A percentile compares a stretch with the other conserved stretches of the same genome.
Conservation (phyloP, 2,113 vertebrate genomes). For the Salvelinus namaycush region DNA sequence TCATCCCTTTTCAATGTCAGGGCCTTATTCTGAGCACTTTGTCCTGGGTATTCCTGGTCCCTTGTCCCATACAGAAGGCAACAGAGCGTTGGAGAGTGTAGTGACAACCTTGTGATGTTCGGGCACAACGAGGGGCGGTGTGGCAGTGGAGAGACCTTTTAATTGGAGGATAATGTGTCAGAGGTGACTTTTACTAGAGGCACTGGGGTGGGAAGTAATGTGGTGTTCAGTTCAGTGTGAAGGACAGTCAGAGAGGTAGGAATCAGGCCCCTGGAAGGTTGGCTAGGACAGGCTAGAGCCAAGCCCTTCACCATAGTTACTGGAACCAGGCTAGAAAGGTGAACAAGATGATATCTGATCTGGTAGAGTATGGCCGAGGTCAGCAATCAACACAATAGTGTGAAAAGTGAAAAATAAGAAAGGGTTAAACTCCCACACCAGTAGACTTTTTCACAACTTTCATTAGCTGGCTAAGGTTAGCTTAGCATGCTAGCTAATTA, state of each 20-base stretch:
- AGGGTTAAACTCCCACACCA: too few species aligned
- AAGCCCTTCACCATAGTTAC: too few species aligned
- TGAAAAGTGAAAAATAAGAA: too few species aligned
- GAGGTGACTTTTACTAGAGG: constrained; percentile 4
- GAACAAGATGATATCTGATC: too few species aligned
- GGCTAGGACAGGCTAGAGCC: neutral
- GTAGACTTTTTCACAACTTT: too few species aligned
- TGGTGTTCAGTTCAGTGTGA: constrained; percentile 20
- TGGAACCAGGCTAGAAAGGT: too few species aligned
- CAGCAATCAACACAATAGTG: too few species aligned
- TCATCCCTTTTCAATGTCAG: neutral
- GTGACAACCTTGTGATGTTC: neutral
- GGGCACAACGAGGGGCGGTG: neutral
- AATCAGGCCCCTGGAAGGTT: neutral
- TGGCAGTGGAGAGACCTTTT: constrained; percentile 3
- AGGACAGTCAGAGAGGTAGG: neutral
- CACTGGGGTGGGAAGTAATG: constrained; percentile 8
- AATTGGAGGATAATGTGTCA: constrained; percentile 7
- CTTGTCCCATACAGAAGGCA: neutral
- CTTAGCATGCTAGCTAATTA: too few species aligned
- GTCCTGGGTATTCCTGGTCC: neutral
- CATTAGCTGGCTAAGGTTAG: too few species aligned
- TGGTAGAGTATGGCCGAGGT: too few species aligned
- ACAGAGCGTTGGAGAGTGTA: constrained; percentile 28
- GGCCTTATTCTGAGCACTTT: neutral